Base-by-base conservation (phyloP, 2,888 invertebrate species). In the Orchesellides sinensis region DNA sequence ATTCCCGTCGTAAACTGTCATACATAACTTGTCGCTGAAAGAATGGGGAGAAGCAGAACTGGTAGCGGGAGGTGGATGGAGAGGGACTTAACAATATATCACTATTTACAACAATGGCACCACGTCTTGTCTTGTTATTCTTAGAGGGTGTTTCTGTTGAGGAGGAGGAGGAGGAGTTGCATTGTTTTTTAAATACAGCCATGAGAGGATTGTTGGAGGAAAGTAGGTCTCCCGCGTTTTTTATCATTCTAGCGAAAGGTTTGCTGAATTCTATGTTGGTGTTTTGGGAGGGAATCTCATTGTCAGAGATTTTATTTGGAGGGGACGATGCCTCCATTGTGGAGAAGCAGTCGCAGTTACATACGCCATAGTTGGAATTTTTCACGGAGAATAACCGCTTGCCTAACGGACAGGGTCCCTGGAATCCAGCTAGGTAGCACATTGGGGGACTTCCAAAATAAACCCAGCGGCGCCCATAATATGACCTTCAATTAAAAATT, bases 331-430 rank as follows among this genome's bases (percentile, higher is more conserved):
- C 12, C 12, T 35, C 8, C 6, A 35, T 35, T 35, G 25, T 1
- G 5, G 65, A 17, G 19, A 75, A 75, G 17, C 75, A 75, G 14
- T 75, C 75, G 17, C 75, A 75, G 29, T 54, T 75, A 21, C 75
- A 75, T 6, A 75, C 75, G 2, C 75, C 75, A n/a, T 75, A 66
- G 40, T 75, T 75, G 17, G 75, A 75, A 14, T 40, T 54, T 0
- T 63, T 3, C 4, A 54, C 35, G 1, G 4, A 40, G 27, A 66
- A 75, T 10, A 75, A 56, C 19, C 56, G 19, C 12, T 56, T 23
- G 23, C 56, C 56, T 12, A 12, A 56, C 1, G 56, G 56, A 3
- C 23, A 25, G 3, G 23, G 25, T 19, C 56, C 56, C 12, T 8
- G 56, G 14, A 56, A 56, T 2, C 56, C 56, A 8, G 25, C 56